Conservation (phyloP, 2,888 invertebrate species). For the Diploptera punctata region DNA sequence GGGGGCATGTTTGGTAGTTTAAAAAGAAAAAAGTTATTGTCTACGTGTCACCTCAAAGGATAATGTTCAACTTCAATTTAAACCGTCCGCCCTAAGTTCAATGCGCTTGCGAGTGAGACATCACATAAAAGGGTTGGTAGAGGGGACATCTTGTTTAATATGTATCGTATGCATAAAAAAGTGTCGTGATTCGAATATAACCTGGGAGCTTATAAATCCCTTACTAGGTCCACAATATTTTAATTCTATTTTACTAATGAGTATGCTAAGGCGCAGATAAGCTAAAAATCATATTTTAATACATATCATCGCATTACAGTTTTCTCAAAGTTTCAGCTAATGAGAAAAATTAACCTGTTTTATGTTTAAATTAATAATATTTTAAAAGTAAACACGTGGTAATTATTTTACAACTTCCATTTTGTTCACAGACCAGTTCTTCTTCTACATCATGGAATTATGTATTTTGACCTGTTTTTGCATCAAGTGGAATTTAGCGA, state of each 20-base stretch:
- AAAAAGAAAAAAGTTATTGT: slow-evolving; percentile 34
- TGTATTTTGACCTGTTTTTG: too few relatives aligned
- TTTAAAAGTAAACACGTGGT: too few relatives aligned
- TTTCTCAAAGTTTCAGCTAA: too few relatives aligned
- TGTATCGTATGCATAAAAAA: slow-evolving; percentile 37
- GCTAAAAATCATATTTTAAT: too few relatives aligned
- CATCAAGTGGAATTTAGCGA: too few relatives aligned
- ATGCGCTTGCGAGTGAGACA: slow-evolving; percentile 29
- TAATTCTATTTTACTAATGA: slow-evolving; percentile 8
- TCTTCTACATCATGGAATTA: too few relatives aligned
- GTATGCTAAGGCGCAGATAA: neutral
- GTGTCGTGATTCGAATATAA: slow-evolving; percentile 26
- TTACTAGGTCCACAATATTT: slow-evolving; percentile 28
- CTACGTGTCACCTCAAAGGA: slow-evolving; percentile 40
- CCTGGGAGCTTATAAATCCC: slow-evolving; percentile 32
- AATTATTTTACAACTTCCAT: too few relatives aligned
- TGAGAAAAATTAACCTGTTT: too few relatives aligned
- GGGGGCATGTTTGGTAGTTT: slow-evolving; percentile 26
- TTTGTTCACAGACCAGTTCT: too few relatives aligned
- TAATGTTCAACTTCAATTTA: slow-evolving; percentile 39
- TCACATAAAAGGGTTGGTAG: slow-evolving; percentile 21
- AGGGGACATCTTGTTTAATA: slow-evolving; percentile 29
- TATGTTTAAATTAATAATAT: too few relatives aligned
- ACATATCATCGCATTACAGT: too few relatives aligned
- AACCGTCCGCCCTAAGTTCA: slow-evolving; percentile 33